A percentile compares a stretch with the other conserved stretches of the same genome.
These are phyloP conservation scores for Urocynchramus pylzowi DNA, from an alignment of 2,113 vertebrate species.

Conservation along the genomic window DNA sequence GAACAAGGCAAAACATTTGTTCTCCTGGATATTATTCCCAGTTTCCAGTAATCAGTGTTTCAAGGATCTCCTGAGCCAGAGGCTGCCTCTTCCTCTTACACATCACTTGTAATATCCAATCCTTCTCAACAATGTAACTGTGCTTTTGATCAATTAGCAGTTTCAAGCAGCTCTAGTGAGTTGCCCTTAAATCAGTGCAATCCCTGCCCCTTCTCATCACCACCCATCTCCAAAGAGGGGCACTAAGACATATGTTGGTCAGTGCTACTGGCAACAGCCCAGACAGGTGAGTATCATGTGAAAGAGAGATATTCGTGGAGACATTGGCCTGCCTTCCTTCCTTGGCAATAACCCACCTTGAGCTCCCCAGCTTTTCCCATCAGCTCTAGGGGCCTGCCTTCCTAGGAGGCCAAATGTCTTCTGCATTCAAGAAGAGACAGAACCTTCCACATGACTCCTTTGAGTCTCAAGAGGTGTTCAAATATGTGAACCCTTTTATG, in stretches of 20 bases:
- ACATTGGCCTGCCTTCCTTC: neutral
- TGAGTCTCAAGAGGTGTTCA: neutral
- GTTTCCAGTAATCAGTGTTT: neutral
- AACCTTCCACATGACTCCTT: rapidly evolving
- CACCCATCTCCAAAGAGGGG: neutral
- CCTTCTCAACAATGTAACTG: neutral
- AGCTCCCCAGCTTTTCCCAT: neutral
- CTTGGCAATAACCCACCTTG: neutral
- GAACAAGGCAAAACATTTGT: neutral
- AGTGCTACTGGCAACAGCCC: neutral
- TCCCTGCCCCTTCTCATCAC: neutral
- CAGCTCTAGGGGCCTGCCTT: neutral
- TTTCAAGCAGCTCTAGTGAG: neutral
- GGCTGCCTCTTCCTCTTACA: neutral
- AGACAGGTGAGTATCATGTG: neutral
- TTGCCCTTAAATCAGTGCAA: neutral
- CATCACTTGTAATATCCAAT: neutral
- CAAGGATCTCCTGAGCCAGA: neutral
- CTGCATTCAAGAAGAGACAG: neutral
- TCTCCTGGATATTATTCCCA: neutral
- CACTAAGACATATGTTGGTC: neutral
- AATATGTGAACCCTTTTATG: neutral
- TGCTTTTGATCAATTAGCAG: neutral
- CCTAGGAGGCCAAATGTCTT: neutral
- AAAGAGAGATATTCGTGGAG: neutral